Conservation (phyloP, 2,797 vertebrate genomes). For the Sibirionetta formosa region DNA sequence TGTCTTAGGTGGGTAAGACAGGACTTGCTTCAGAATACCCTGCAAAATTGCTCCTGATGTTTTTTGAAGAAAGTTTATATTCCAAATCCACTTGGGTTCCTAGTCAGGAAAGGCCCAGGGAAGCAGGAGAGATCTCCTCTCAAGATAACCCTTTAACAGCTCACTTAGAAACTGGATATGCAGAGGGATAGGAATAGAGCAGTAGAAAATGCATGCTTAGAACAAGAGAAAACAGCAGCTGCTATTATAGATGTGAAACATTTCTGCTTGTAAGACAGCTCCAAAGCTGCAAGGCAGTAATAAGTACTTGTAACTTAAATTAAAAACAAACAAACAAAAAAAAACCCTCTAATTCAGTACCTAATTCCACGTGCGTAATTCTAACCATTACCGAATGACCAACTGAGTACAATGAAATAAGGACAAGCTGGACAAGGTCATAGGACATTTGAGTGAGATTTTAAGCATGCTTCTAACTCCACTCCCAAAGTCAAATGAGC, state of each 20-base stretch:
- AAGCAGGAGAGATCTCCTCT: background rate
- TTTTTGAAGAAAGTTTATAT: background rate
- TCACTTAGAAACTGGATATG: conserved; percentile 32
- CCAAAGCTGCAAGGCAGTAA: background rate
- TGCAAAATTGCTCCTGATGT: background rate
- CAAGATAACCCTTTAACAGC: conserved; percentile 7
- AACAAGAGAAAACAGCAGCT: conserved; percentile 53
- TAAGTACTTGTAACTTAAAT: background rate
- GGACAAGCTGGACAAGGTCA: background rate
- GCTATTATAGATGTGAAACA: background rate
- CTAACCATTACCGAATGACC: background rate
- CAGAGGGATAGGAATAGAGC: background rate
- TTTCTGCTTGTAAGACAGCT: background rate
- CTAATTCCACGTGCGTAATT: background rate
- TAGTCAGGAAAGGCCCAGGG: background rate
- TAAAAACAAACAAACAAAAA: background rate
- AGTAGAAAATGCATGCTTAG: background rate
- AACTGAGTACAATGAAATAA: background rate
- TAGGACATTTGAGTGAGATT: background rate
- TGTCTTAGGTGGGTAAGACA: background rate
- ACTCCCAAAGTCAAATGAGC: background rate
- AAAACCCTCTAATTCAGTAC: background rate
- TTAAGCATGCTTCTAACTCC: background rate
- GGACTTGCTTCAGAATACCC: background rate
- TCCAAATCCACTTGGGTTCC: conserved; percentile 15